Base-by-base conservation (phyloP, 2,113 vertebrate species). In the Tiliqua scincoides region DNA sequence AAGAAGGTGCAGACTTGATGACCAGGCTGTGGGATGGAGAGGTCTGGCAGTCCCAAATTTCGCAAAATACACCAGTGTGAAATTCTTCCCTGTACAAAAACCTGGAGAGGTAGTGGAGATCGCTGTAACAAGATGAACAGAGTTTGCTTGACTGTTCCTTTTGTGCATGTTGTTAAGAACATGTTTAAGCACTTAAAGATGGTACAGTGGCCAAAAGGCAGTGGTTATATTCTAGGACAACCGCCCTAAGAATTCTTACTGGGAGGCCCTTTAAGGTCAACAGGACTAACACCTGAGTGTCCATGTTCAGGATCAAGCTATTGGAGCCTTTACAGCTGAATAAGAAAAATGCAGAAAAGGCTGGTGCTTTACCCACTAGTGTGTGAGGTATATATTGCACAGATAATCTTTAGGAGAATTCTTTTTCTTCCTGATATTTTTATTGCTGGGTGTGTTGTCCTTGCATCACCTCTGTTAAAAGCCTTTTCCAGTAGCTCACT, bases 21-120 rank as follows among this genome's bases (percentile, higher is more conserved):
- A 59, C 8, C 6, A 48, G 35, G 87, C 65, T 80, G 59, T 77
- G 88, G 82, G 87, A 88, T 74, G 0, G 0, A 93, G 90, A 90
- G 59, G 52, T 91, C 71, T 87, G 84, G 70, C 85, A 94, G 52
- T 77, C 87, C 83, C 43, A 72, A 37, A 74, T 63, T 73, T 0
- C 85, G 72, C 79, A 85, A 89, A 68, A 68, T 80, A 70, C 79
- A 91, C 40, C 73, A 21, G 85, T 93, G 61, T 94, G 84, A 91
- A 89, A 83, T 88, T 80, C 85, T 73, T n/a, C 17, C 74, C 85
- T 83, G 30, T 40, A 71, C 85, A 84, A 76, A 80, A 89, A 78
- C 67, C 48, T 27, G 61, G 74, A 37, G 48, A 48, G 77, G 85
- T 89, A 91, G 30, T 79, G 11, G 8, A 88, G 72, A 74, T 89